These are phyloP conservation scores for Choreutis nemorana DNA, from an alignment of 2,888 invertebrate species.

Conservation along the genomic window DNA sequence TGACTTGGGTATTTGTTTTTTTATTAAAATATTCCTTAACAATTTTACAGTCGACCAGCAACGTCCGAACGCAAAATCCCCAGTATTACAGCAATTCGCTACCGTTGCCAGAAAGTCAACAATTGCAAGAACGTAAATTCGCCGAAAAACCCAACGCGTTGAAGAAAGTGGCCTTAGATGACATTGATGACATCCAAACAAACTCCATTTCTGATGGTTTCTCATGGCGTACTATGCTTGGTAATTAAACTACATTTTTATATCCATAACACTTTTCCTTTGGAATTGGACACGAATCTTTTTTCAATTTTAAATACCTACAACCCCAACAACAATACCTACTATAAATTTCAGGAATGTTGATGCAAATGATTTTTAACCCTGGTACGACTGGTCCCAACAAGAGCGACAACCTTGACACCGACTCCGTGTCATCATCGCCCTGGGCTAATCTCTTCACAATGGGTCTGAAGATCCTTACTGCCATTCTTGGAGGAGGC, in stretches of 20 bases:
- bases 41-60: conserved; percentile 47
- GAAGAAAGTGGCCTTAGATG: conserved; percentile 86
- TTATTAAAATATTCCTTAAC: neutral
- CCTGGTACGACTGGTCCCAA: conserved; percentile 73
- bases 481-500: conserved; percentile 82
- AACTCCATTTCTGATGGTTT: conserved; percentile 86
- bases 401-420: conserved; percentile 81
- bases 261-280: too few relatives aligned
- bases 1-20: neutral
- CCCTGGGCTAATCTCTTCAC: conserved; percentile 90
- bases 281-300: too few relatives aligned
- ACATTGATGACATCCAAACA: conserved; percentile 81
- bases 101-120: conserved; percentile 30
- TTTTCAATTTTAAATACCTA: too few relatives aligned
- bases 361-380: conserved; percentile 90
- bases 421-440: conserved; percentile 74
- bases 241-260: conserved; percentile 35
- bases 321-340: too few relatives aligned
- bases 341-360: conserved; percentile 74
- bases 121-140: conserved; percentile 77
- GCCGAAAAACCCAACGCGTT: conserved; percentile 89
- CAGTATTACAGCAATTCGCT: conserved; percentile 58
- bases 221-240: conserved; percentile 88
- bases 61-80: conserved; percentile 51
- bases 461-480: conserved; percentile 85